Evolutionary conservation across 1,140 invertebrate genomes (phyloP).

Genomic region (Hycleus cichorii): DNA sequence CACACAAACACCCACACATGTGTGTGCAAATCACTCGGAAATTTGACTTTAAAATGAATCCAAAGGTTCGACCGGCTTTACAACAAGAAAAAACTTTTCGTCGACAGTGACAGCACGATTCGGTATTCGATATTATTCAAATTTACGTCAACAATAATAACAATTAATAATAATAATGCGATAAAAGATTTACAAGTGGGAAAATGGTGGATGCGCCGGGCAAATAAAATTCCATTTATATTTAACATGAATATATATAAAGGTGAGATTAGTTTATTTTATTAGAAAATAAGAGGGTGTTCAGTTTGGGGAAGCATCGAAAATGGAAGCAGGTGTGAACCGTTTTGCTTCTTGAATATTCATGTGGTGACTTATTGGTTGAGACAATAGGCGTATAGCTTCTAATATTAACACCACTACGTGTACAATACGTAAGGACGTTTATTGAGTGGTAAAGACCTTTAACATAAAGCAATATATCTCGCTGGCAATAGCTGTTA

Average conservation of each 20-base stretch:
- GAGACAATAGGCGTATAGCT: slow-evolving; percentile 13
- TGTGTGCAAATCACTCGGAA: too few relatives aligned
- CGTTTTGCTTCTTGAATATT: slow-evolving; percentile 22
- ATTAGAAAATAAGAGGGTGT: too few relatives aligned
- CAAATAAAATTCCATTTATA: neutral
- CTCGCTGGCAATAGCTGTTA: slow-evolving; percentile 7
- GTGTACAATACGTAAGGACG: slow-evolving; percentile 14
- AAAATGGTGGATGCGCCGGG: too few relatives aligned
- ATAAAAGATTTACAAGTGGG: too few relatives aligned
- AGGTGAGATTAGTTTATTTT: slow-evolving; percentile 6
- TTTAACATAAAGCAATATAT: slow-evolving; percentile 14
- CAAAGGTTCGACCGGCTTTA: too few relatives aligned
- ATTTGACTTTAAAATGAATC: too few relatives aligned
- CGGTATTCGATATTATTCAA: too few relatives aligned
- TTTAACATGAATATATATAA: neutral
- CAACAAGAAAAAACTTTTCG: too few relatives aligned
- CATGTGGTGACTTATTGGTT: slow-evolving; percentile 22
- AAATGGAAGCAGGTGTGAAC: slow-evolving; percentile 17
- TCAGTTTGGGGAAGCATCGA: neutral
- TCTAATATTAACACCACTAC: slow-evolving; percentile 15
- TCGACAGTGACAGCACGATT: too few relatives aligned
- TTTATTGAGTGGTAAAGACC: slow-evolving; percentile 12
- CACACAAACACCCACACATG: too few relatives aligned
- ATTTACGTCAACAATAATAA: too few relatives aligned
- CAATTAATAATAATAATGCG: too few relatives aligned